Evolutionary conservation across 2,797 vertebrate genomes (phyloP), one percentile per base, ranked within the genome.

Genomic region (Oryzias dopingdopingensis): DNA sequence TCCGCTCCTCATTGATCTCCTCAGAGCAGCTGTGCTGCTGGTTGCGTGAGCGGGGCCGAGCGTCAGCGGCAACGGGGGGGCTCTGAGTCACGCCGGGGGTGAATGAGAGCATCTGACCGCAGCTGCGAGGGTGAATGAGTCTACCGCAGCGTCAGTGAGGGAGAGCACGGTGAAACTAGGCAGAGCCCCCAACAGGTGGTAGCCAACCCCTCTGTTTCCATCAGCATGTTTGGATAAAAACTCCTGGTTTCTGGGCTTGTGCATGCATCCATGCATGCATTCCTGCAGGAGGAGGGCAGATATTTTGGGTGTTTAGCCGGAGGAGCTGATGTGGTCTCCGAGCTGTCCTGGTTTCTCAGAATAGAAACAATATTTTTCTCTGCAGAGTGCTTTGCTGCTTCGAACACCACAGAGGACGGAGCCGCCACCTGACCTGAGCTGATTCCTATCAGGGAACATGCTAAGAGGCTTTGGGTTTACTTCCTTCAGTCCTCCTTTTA

Each of bases 171-270:
- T 84, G 85, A 32, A 32, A 86, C 70, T 55, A 65, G 46, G 42
- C 64, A 53, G 47, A 59, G 51, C 62, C 40, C 18, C 80, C 85
- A 85, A 87, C 86, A 86, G 83, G 83, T 86, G 86, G 83, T 82
- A 81, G 63, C 62, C 84, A 60, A 44, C 14, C 23, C 65, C 26
- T 37, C 44, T 22, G 14, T 22, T 17, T 26, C 52, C 32, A 37
- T 37, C 32, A 26, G 26, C 26, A 15, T 42, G 32, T 60, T 49
- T 29, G 46, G 44, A 18, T 61, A 4, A 49, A 26, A 42, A 52
- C 47, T 10, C 47, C 23, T 29, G n/a, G 41, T 37, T 54, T 37
- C 32, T 37, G 10, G 32, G 32, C 22, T 48, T 22, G 16, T 50
- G 32, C 4, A 4, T 43, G 24, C 40, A 14, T 26, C 45, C 29